Evolutionary conservation across 2,113 vertebrate species (phyloP), one percentile per base, ranked within the genome.

Genomic region (Mus pahari): DNA sequence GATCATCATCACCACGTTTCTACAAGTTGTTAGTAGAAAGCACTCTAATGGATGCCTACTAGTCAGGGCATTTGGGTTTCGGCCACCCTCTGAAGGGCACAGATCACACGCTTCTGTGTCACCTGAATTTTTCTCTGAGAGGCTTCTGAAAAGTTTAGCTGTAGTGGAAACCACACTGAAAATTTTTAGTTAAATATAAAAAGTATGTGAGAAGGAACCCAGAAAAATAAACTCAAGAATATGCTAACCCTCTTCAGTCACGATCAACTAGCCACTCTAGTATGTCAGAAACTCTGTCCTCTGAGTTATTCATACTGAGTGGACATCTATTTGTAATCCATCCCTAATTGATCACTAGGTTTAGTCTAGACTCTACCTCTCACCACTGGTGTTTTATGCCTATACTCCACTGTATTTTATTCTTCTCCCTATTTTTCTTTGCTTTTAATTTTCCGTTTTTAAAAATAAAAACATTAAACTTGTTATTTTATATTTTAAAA

Each of bases 141-240:
- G 17, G 83, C 4, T 87, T 92, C 81, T 55, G 60, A 83, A 89
- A 96, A 36, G 48, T 60, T 19, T 62, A 77, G 28, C 31, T 95
- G 33, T 33, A 26, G 48, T 22, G 39, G 86, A 94, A 96, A 75
- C 11, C 14, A 71, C 13, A 73, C n/a, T 81, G 33, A 82, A 19
- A 66, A 10, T 50, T 93, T 96, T 93, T 82, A 3, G 12, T 33
- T 79, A 82, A 95, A 39, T 39, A 83, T 79, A 66, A 94, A 87
- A 92, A 70, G 26, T 64, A 83, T 1, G 13, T 62, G 58, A 11
- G 90, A 79, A 68, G 74, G 87, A 36, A 8, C 12, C 36, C 9
- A n/a, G 33, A 19, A 55, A 94, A 78, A 73, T 39, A 84, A 92
- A 91, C 55, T 62, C 39, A 88, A 93, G 31, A 79, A 19, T 20